Evolutionary conservation across 1,140 invertebrate species (phyloP).

Genomic region (Metopolophium dirhodum): DNA sequence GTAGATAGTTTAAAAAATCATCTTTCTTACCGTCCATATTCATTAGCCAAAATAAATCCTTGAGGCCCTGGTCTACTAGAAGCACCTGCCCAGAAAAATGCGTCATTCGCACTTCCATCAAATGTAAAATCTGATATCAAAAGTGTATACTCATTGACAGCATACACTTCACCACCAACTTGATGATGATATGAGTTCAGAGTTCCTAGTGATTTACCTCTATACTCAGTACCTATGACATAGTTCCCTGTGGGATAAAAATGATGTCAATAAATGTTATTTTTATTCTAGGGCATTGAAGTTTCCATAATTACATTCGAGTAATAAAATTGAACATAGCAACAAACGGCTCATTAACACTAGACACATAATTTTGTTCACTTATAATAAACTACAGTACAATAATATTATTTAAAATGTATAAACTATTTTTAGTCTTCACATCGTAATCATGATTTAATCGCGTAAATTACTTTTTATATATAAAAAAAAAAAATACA

Average conservation of each 20-base stretch:
- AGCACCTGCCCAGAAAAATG: slow-evolving; percentile 92
- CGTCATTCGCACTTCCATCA: slow-evolving; percentile 88
- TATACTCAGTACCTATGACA: slow-evolving; percentile 69
- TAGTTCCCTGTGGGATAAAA: neutral
- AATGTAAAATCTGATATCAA: slow-evolving; percentile 86
- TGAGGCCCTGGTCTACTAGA: slow-evolving; percentile 84
- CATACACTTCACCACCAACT: slow-evolving; percentile 87
- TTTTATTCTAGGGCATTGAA: neutral
- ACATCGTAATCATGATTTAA: slow-evolving; percentile 10
- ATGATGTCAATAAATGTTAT: neutral
- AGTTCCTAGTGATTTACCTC: slow-evolving; percentile 82
- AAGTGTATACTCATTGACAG: slow-evolving; percentile 86
- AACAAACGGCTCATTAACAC: neutral
- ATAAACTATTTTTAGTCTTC: neutral
- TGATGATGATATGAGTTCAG: slow-evolving; percentile 91
- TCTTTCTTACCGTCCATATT: slow-evolving; percentile 78
- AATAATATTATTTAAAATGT: neutral
- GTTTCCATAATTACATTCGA: slow-evolving; percentile 6
- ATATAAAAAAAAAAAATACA: neutral
- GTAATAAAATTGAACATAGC: neutral
- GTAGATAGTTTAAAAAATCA: neutral
- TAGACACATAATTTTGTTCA: neutral
- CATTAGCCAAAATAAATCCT: slow-evolving; percentile 89
- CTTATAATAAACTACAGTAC: neutral
- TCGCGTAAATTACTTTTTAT: neutral